A percentile compares a stretch with the other conserved stretches of the same genome.
Conservation (phyloP, 2,113 vertebrate species). For the Naja naja region DNA sequence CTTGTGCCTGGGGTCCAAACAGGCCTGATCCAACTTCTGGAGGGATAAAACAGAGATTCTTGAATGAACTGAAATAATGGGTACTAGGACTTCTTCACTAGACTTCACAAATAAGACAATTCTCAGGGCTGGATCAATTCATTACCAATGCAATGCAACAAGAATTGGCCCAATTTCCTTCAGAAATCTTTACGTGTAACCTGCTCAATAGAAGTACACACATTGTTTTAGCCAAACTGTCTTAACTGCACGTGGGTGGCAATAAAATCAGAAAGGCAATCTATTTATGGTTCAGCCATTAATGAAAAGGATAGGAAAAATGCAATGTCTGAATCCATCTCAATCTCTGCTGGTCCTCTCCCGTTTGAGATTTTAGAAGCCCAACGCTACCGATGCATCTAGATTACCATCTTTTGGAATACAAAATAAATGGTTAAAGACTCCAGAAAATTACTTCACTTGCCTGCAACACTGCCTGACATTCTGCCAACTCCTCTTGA, state of each 20-base stretch:
- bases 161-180: background rate
- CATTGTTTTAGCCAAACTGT: background rate
- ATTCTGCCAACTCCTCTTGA: constrained; percentile 77
- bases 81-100: background rate
- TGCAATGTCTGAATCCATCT: background rate
- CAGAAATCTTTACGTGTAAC: background rate
- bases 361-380: background rate
- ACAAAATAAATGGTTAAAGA: background rate
- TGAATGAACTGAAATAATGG: background rate
- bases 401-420: background rate
- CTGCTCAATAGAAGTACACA: background rate
- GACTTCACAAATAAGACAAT: background rate
- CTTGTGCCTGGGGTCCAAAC: constrained; percentile 62
- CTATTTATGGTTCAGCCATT: background rate
- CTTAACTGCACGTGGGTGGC: background rate
- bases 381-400: background rate
- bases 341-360: background rate
- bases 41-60: background rate
- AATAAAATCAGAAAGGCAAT: background rate
- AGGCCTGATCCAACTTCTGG: constrained; percentile 73
- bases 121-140: background rate
- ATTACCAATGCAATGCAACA: background rate
- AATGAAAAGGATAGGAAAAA: background rate
- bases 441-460: background rate
- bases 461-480: constrained; percentile 77